Evolutionary conservation across 2,113 vertebrate genomes (phyloP).

Genomic region (Ceyx margarethae): DNA sequence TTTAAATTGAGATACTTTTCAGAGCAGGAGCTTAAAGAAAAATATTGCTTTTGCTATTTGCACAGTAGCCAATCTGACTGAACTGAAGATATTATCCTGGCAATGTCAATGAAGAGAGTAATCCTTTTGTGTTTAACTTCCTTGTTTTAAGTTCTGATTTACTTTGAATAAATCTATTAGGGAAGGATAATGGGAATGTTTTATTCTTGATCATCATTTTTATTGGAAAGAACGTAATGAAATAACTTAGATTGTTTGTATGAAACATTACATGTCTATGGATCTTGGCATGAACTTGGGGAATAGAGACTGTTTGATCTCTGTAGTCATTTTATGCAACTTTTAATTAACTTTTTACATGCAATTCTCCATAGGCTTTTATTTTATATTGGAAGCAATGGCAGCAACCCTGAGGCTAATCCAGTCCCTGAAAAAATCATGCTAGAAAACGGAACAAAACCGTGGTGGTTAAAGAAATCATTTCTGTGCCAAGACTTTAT

Average conservation of each 20-base stretch:
- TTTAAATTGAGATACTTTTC: not conserved
- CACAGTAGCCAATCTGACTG: not conserved
- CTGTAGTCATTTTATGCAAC: not conserved
- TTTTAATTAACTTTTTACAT: conserved; percentile 37
- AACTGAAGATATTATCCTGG: not conserved
- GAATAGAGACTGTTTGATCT: conserved; percentile 19
- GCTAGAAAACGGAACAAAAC: not conserved
- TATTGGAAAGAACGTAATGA: not conserved
- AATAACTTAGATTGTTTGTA: not conserved
- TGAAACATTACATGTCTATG: not conserved
- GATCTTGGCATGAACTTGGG: not conserved
- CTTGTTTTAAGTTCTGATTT: not conserved
- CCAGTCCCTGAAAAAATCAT: not conserved
- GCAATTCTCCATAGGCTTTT: not conserved
- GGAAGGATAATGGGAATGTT: not conserved
- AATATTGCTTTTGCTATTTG: not conserved
- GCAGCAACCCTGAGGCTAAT: not conserved
- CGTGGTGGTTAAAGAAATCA: not conserved
- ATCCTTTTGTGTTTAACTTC: not conserved
- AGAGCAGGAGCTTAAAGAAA: not conserved
- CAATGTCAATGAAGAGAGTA: not conserved
- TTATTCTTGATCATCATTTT: conserved; percentile 3
- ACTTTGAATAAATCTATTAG: not conserved
- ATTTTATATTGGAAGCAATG: not conserved
- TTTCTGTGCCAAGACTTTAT: not conserved